Conservation (phyloP, 1,140 invertebrate genomes). For the Ditylenchus dipsaci region DNA sequence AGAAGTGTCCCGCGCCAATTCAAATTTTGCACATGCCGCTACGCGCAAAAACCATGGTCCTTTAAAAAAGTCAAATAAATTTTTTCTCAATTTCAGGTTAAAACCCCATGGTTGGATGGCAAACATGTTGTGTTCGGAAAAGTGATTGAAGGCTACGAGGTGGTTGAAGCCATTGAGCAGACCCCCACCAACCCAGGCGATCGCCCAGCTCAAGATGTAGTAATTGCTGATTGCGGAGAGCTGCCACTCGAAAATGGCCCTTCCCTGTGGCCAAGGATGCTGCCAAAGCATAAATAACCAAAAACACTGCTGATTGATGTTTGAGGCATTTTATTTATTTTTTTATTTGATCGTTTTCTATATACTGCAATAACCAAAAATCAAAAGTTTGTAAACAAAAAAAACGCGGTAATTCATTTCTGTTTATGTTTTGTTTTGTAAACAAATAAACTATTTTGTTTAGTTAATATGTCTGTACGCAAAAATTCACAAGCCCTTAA, state of each 20-base stretch:
- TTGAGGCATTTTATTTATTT: background rate
- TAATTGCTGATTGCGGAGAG: slow-evolving; percentile 53
- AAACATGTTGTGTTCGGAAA: slow-evolving; percentile 88
- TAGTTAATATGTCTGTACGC: too few species aligned
- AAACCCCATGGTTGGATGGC: slow-evolving; percentile 66
- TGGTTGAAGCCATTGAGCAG: slow-evolving; percentile 73
- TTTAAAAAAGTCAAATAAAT: too few species aligned
- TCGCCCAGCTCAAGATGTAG: slow-evolving; percentile 58
- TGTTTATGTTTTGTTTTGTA: too few species aligned
- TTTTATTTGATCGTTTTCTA: background rate
- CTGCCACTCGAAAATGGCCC: background rate
- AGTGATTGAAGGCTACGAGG: slow-evolving; percentile 89
- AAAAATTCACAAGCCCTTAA: too few species aligned
- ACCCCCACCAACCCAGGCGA: slow-evolving; percentile 74
- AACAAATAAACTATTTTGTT: too few species aligned
- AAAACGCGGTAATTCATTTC: too few species aligned
- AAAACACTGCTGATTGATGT: background rate
- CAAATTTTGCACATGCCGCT: too few species aligned
- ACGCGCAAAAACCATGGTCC: too few species aligned
- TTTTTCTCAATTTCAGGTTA: slow-evolving; percentile 32
- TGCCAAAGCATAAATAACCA: background rate
- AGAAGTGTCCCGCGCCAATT: too few species aligned
- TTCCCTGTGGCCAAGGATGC: background rate
- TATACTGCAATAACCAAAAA: background rate
- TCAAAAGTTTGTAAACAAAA: background rate